A percentile compares a stretch with the other conserved stretches of the same genome.
Conservation (phyloP, 2,113 vertebrate species). For the Rutilus rutilus region DNA sequence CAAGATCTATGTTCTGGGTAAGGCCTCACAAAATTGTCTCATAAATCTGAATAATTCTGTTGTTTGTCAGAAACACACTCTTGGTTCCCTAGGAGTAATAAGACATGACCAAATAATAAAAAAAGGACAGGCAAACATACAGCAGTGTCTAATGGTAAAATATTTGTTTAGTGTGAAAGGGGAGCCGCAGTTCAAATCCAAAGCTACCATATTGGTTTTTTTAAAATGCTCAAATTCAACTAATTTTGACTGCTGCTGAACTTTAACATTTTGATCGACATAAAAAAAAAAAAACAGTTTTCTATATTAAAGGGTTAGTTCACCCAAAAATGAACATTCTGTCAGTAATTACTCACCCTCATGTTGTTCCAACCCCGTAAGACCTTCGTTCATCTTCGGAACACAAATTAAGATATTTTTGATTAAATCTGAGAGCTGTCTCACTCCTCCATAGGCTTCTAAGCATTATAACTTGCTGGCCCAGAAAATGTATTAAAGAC, state of each 20-base stretch:
- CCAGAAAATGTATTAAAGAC: too few species aligned
- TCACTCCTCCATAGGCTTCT: too few species aligned
- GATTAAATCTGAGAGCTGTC: too few species aligned
- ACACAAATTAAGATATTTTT: too few species aligned
- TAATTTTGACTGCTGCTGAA: not conserved
- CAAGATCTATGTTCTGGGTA: constrained; percentile 91
- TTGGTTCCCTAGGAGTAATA: not conserved
- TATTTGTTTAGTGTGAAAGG: not conserved
- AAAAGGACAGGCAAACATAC: not conserved
- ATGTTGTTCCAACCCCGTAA: too few species aligned
- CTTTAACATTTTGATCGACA: not conserved
- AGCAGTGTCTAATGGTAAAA: not conserved
- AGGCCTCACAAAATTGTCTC: constrained; percentile 13
- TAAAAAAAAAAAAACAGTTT: not conserved
- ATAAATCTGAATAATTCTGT: not conserved
- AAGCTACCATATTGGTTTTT: not conserved
- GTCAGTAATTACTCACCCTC: too few species aligned
- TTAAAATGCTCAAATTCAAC: not conserved
- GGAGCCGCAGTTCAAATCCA: not conserved
- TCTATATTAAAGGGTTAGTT: too few species aligned
- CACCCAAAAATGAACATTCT: too few species aligned
- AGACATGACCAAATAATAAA: not conserved
- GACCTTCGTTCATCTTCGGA: too few species aligned
- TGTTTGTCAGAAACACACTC: not conserved
- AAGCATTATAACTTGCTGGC: too few species aligned